Evolutionary conservation across 2,113 vertebrate genomes (phyloP).

Genomic region (Pardalotus punctatus): DNA sequence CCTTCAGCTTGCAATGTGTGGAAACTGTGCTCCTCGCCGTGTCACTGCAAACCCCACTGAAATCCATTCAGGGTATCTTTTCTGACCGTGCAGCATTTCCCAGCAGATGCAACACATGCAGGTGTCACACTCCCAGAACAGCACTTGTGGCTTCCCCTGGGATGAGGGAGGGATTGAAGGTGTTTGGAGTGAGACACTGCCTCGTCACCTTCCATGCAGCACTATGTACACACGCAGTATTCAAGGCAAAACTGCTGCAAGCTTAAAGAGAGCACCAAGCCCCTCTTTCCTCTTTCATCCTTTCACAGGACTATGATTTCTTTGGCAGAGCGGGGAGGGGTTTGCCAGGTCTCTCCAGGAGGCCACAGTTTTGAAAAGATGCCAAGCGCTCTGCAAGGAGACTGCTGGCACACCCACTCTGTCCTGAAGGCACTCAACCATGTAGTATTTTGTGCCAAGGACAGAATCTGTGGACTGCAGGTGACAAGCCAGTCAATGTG

Average conservation of each 20-base stretch:
- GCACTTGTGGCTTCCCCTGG: background rate
- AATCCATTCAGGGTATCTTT: background rate
- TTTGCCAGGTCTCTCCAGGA: background rate
- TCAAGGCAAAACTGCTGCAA: background rate
- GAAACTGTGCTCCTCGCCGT: background rate
- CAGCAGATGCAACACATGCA: background rate
- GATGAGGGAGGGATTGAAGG: background rate
- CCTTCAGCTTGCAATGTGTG: background rate
- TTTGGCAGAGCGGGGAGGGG: background rate
- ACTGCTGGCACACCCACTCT: background rate
- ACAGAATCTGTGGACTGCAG: background rate
- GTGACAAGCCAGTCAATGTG: background rate
- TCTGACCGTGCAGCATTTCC: background rate
- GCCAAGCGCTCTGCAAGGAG: background rate
- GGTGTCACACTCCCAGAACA: background rate
- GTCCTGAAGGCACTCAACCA: background rate
- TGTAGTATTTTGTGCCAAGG: background rate
- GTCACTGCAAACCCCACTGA: background rate
- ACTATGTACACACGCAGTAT: background rate
- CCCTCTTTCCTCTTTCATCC: background rate
- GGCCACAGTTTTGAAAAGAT: background rate
- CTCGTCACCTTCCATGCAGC: background rate
- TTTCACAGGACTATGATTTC: background rate
- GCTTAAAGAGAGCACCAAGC: background rate
- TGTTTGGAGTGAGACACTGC: background rate